Evolutionary conservation across 2,113 vertebrate genomes (phyloP), one percentile per base, ranked within the genome.

Genomic region (Spea bombifrons): DNA sequence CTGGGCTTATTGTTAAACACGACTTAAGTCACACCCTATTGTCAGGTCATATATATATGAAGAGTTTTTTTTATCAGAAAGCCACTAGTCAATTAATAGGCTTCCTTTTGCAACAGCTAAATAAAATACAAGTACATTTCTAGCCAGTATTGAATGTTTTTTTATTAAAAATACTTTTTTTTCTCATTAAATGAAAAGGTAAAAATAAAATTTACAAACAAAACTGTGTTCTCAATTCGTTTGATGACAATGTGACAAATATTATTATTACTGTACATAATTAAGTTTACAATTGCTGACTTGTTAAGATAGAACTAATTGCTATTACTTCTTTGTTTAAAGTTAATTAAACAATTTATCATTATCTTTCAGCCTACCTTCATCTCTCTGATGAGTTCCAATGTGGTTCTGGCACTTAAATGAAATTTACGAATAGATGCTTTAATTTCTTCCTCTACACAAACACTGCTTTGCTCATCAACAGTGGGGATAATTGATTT

Each of bases 221-320:
- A 79, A 72, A 45, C 30, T 30, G 30, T 3, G 30, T 49, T 73
- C 52, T 73, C 53, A 30, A 30, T 15, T 66, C 49, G 30, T 61
- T 66, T 53, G 43, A 64, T 79, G 63, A 45, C 71, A 73, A 67
- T 73, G 66, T 66, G 30, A 73, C 50, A 53, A 72, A 79, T 73
- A 79, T 43, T 73, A 43, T 66, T 79, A 79, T 73, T 73, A 73
- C 50, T 47, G 65, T 53, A 43, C 48, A 79, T 79, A 79, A 79
- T 73, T 79, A 79, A 66, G 48, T 73, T 66, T 57, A 79, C 70
- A 79, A 73, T 79, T 50, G 70, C 70, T 79, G 77, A 73, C 63
- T 79, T 79, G 61, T 79, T 79, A 79, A 79, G 70, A 73, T 79
- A 79, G 69, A 72, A 78, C 77, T 79, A 79, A 79, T 79, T 79